Evolutionary conservation across 1,140 invertebrate genomes (phyloP), one percentile per base, ranked within the genome.

Genomic region (Ruditapes philippinarum): DNA sequence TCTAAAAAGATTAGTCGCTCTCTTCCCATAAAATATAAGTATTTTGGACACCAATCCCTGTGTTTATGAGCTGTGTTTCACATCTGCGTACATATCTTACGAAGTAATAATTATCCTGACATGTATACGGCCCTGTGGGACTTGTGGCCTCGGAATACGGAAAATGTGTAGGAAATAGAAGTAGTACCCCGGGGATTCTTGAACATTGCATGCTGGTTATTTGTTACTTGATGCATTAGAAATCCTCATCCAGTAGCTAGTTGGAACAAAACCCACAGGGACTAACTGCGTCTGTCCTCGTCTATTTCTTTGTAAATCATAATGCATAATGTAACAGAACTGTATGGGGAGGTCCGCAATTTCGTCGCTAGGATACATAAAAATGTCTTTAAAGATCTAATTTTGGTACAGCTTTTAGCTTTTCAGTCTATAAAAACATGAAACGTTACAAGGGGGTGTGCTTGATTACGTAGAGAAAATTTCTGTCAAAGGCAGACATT

Each of bases 161-260:
- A 83, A 78, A 83, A 83, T 83, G 62, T 49, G 65, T 25, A 83
- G 81, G 81, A 83, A 83, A 83, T 83, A 83, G 81, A 83, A 70
- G n/a, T 45, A 31, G 40, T 9, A 42, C 81, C 81, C 81, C 9
- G 62, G 57, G 81, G 81, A 70, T 31, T 42, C 9, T 51, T 70
- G 42, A 83, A 51, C 36, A 51, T 70, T 83, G 81, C 81, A 83
- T 83, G 81, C 81, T 33, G 81, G 62, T 68, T 83, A 83, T 70
- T 70, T 70, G 81, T 65, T 70, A 83, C 42, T 83, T 83, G 60
- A 83, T 83, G 38, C 81, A 83, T 83, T 83, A 83, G 81, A 70
- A 36, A 49, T 49, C 51, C 25, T 68, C n/a, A 45, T 70, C 54
- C 14, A 33, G n/a, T 0, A 51, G 60, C 81, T 70, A 36, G 54